Percentiles rank a stretch among this genome's conserved stretches.
Evolutionary conservation across 2,888 invertebrate species (phyloP).

Genomic region (Drosophila affinis): DNA sequence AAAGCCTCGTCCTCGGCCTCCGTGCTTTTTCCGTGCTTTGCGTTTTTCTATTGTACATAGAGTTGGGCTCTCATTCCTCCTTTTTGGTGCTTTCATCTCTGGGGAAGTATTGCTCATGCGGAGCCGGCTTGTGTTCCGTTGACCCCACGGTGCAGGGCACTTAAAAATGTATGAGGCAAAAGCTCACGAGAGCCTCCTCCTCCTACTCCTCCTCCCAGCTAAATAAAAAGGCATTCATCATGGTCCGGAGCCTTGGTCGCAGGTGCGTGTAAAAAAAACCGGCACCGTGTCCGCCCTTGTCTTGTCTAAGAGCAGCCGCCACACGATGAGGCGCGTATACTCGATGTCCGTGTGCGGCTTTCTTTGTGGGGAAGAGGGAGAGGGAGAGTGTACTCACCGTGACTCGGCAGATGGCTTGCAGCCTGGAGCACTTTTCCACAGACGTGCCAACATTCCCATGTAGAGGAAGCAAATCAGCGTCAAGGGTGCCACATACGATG

Average conservation of each 20-base stretch:
- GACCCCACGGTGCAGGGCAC: constrained; percentile 28
- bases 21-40: background rate
- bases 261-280: constrained; percentile 25
- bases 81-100: background rate
- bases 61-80: background rate
- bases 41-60: background rate
- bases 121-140: constrained; percentile 15
- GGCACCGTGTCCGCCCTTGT: constrained; percentile 18
- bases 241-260: constrained; percentile 38
- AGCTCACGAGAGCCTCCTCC: constrained; percentile 40
- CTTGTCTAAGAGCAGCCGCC: constrained; percentile 16
- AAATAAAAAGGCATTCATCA: constrained; percentile 68
- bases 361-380: background rate
- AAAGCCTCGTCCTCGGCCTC: background rate
- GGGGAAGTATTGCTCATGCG: constrained; percentile 17
- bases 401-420: constrained; percentile 91
- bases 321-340: no score
- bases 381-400: constrained; percentile 76
- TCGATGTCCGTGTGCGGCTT: background rate
- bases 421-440: constrained; percentile 93
- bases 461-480: constrained; percentile 94
- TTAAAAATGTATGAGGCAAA: constrained; percentile 67
- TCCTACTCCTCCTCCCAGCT: constrained; percentile 25
- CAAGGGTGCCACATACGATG: constrained; percentile 94
- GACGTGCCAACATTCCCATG: constrained; percentile 93